Conservation (phyloP, 2,113 vertebrate species). For the Nerophis lumbriciformis region DNA sequence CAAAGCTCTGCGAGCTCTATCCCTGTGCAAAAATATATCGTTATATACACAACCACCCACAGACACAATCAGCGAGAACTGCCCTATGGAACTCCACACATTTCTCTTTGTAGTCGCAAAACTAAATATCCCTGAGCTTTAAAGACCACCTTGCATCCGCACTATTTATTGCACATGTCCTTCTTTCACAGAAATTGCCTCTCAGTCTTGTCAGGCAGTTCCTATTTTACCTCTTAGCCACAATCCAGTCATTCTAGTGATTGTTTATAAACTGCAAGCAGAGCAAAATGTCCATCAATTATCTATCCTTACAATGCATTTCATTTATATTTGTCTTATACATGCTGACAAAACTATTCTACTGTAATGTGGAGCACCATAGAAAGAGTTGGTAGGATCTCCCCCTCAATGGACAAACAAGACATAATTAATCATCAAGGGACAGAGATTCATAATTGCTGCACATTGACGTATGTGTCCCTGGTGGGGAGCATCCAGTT, state of each 20-base stretch:
- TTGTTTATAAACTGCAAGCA: conserved; percentile 9
- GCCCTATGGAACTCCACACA: conserved; percentile 42
- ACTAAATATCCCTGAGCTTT: conserved; percentile 51
- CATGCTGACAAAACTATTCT: conserved; percentile 7
- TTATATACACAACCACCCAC: conserved; percentile 41
- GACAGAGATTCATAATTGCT: conserved; percentile 61
- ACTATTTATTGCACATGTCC: conserved; percentile 8
- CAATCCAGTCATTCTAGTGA: conserved; percentile 1
- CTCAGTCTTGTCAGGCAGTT: conserved; percentile 13
- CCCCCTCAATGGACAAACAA: conserved; percentile 48
- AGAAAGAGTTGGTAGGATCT: conserved; percentile 36
- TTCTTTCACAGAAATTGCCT: conserved; percentile 21
- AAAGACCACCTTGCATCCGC: conserved; percentile 20
- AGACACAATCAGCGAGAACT: conserved; percentile 43
- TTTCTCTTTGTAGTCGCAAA: conserved; percentile 43
- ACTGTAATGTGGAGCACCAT: conserved; percentile 16
- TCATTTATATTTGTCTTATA: conserved; percentile 13
- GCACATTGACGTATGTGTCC: conserved; percentile 61
- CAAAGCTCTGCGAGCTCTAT: conserved; percentile 30
- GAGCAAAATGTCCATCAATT: conserved; percentile 13
- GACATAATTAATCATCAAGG: conserved; percentile 63
- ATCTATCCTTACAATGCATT: not conserved
- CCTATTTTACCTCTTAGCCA: conserved; percentile 5
- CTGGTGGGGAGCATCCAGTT: conserved; percentile 49
- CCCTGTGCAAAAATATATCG: conserved; percentile 30